These are phyloP conservation scores for Riparia riparia DNA, from an alignment of 2,113 vertebrate species.

Conservation along the genomic window DNA sequence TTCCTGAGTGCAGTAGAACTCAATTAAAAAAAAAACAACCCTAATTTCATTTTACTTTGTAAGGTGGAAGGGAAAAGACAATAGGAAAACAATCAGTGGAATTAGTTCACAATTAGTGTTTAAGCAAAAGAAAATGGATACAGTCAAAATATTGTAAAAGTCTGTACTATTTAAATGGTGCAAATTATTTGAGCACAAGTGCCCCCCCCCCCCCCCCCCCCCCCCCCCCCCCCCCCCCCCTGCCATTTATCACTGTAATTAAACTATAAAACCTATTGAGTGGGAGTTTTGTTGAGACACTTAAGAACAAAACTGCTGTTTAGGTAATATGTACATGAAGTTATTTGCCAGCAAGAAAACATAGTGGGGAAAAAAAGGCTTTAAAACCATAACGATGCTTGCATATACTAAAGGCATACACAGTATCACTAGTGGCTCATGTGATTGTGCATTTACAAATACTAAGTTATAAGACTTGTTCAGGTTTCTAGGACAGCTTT, in stretches of 20 bases:
- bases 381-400: neutral
- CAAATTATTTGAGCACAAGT: neutral
- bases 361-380: neutral
- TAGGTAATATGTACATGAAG: neutral
- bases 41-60: neutral
- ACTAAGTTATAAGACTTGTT: neutral
- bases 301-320: neutral
- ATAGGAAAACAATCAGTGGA: neutral
- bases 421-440: neutral
- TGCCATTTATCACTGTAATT: neutral
- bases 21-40: neutral
- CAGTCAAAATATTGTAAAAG: neutral
- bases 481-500: neutral
- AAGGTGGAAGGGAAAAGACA: accelerated
- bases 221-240: no score
- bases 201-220: no score
- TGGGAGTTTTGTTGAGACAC: neutral
- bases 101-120: neutral
- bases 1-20: neutral
- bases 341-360: neutral
- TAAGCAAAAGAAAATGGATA: neutral
- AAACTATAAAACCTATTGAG: neutral
- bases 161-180: neutral
- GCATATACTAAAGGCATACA: neutral
- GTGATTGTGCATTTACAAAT: neutral